A percentile compares a stretch with the other conserved stretches of the same genome.
Evolutionary conservation across 1,140 invertebrate genomes (phyloP).

Genomic region (Microplitis mediator): DNA sequence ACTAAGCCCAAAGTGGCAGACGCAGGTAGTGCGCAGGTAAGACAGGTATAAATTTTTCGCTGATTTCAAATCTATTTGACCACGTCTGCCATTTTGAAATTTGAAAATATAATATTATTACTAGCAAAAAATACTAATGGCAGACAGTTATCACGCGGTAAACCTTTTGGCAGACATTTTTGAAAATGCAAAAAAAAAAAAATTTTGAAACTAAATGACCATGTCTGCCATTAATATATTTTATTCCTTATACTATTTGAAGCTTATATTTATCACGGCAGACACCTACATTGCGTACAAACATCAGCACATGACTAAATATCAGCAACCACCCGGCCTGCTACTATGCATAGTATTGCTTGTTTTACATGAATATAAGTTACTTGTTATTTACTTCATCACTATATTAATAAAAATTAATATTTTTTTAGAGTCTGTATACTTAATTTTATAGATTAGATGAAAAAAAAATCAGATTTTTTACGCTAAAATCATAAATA

Average conservation of each 20-base stretch:
- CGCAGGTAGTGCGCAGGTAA: background rate
- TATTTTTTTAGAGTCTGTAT: too few species aligned
- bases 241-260: background rate
- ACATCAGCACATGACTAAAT: background rate
- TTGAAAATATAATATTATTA: background rate
- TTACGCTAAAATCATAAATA: too few species aligned
- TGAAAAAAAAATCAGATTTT: too few species aligned
- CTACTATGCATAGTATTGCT: background rate
- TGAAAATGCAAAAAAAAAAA: background rate
- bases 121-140: background rate
- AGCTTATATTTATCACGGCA: background rate
- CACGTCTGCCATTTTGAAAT: slow-evolving; percentile 9
- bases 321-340: background rate
- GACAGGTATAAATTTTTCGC: background rate
- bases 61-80: background rate
- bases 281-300: background rate
- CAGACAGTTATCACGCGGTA: background rate
- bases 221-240: background rate
- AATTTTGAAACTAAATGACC: slow-evolving; percentile 37
- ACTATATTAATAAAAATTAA: too few species aligned
- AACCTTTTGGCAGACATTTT: background rate
- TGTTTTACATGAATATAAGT: too few species aligned
- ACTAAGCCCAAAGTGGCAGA: background rate
- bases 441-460: too few species aligned
- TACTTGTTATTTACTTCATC: too few species aligned